These are phyloP conservation scores for Erebia aethiops DNA, from an alignment of 2,888 invertebrate genomes.

Conservation along the genomic window DNA sequence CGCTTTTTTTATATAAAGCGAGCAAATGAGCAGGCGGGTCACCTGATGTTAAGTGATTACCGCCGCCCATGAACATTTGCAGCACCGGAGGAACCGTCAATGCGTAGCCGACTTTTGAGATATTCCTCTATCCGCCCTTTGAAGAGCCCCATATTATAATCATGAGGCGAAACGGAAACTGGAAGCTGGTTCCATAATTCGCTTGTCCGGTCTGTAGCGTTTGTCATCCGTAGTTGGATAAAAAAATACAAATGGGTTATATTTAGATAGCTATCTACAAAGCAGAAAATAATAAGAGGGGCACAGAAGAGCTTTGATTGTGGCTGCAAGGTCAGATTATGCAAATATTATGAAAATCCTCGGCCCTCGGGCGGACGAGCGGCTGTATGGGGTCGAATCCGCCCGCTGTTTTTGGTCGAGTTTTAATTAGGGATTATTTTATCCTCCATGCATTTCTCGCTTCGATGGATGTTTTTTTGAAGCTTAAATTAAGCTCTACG, in stretches of 20 bases:
- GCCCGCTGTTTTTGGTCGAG: constrained; percentile 21
- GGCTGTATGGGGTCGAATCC: constrained; percentile 4
- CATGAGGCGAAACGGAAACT: too few relatives aligned
- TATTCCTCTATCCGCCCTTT: too few relatives aligned
- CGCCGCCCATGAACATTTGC: too few relatives aligned
- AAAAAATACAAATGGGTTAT: neutral
- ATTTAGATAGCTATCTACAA: constrained; percentile 8
- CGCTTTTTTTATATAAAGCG: too few relatives aligned
- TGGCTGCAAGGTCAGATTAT: constrained; percentile 55
- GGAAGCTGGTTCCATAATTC: too few relatives aligned
- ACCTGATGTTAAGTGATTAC: too few relatives aligned
- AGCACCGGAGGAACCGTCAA: too few relatives aligned
- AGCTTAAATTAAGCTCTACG: constrained; percentile 2
- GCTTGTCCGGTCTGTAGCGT: too few relatives aligned
- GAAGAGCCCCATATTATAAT: too few relatives aligned
- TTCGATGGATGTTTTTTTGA: constrained; percentile 9
- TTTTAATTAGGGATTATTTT: constrained; percentile 27
- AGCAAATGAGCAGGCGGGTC: too few relatives aligned
- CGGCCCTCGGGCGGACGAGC: constrained; percentile 30
- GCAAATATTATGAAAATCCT: constrained; percentile 68
- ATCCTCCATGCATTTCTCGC: constrained; percentile 11
- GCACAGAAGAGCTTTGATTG: constrained; percentile 29
- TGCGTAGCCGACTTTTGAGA: too few relatives aligned
- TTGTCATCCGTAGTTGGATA: too few relatives aligned
- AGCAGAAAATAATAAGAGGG: constrained; percentile 27